phyloP scores from a whole-genome alignment of 2,113 vertebrate genomes.

The Manacus vitellinus region DNA sequence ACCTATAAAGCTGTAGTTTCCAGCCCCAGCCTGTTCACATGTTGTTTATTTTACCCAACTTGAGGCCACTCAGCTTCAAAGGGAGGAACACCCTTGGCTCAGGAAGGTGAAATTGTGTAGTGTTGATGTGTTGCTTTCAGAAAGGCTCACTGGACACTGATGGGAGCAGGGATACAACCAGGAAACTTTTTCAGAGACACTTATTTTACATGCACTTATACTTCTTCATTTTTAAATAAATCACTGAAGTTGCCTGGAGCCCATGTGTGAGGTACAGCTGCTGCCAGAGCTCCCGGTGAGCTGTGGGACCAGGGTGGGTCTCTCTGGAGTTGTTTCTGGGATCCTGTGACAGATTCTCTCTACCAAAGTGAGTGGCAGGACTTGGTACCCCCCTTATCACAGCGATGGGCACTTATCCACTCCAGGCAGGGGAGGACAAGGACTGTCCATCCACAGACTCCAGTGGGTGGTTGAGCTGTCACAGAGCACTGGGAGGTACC shows the following conservation, averaged over 20 bases:
- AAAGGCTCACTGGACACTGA: background rate
- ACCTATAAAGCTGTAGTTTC: accelerated
- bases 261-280: background rate
- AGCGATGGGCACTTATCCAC: background rate
- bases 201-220: background rate
- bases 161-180: background rate
- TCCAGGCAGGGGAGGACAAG: background rate
- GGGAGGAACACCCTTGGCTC: background rate
- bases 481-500: background rate
- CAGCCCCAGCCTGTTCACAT: background rate
- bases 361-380: background rate
- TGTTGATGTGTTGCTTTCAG: background rate
- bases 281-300: background rate
- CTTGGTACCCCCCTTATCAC: accelerated
- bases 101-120: no score
- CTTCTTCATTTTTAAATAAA: background rate
- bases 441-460: background rate
- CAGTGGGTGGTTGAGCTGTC: accelerated
- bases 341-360: background rate
- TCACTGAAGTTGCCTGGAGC: background rate
- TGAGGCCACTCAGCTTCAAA: background rate
- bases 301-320: background rate
- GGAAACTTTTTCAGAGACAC: background rate
- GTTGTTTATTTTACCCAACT: background rate
- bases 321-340: background rate